A percentile compares a stretch with the other conserved stretches of the same genome.
Conservation (phyloP, 2,113 vertebrate species). For the Piaya cayana region DNA sequence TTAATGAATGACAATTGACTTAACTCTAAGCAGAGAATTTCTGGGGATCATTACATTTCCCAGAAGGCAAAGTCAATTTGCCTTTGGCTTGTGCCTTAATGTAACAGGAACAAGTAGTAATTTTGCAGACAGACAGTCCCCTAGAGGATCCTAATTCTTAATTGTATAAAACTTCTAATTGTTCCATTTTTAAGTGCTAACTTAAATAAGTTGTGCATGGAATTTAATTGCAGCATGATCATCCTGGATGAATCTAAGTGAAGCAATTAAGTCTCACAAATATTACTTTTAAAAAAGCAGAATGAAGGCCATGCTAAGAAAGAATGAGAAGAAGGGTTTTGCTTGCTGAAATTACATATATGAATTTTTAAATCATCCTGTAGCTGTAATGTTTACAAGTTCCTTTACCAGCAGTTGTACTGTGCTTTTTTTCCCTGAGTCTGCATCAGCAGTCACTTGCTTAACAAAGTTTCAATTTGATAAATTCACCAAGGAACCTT, state of each 20-base stretch:
- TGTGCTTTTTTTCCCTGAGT: background rate
- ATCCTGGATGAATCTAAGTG: slow-evolving; percentile 15
- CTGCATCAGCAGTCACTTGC: background rate
- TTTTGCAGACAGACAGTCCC: slow-evolving; percentile 59
- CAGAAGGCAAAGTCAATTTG: slow-evolving; percentile 44
- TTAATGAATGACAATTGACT: slow-evolving; percentile 34
- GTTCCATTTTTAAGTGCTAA: slow-evolving; percentile 56
- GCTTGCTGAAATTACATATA: background rate
- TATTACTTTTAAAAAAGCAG: background rate
- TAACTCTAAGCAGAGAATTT: slow-evolving; percentile 50
- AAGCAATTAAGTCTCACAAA: background rate
- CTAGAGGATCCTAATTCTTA: slow-evolving; percentile 55
- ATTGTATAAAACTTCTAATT: slow-evolving; percentile 66
- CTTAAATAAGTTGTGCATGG: slow-evolving; percentile 39
- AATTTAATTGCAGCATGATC: background rate
- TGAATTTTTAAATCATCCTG: background rate
- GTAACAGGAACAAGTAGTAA: slow-evolving; percentile 36
- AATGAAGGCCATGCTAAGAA: background rate
- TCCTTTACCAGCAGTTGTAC: background rate
- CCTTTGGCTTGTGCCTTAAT: slow-evolving; percentile 57
- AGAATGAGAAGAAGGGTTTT: background rate
- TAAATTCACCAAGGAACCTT: background rate
- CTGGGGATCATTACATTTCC: slow-evolving; percentile 59
- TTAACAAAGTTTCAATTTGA: background rate
- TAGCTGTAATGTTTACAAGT: background rate